Percentiles rank a stretch among this genome's conserved stretches.
Conservation (phyloP, 2,888 invertebrate species). For the Tuberolachnus salignus region DNA sequence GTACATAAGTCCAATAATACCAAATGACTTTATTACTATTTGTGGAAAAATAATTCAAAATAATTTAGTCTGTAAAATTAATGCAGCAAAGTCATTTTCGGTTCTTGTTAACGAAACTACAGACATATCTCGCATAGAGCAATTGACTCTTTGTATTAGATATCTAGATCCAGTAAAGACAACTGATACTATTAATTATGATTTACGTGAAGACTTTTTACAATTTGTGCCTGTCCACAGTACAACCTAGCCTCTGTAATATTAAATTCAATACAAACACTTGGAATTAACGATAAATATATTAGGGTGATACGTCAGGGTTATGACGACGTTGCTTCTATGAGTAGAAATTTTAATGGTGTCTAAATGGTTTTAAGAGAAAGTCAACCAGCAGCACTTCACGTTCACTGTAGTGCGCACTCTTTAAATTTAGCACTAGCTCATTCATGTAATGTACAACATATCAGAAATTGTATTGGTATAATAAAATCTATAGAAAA, state of each 20-base stretch:
- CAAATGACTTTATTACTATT: slow-evolving; percentile 10
- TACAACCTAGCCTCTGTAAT: slow-evolving; percentile 6
- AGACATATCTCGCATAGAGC: background rate
- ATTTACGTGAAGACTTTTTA: slow-evolving; percentile 9
- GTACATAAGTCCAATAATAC: no score
- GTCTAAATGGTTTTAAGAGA: background rate
- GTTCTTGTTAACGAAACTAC: background rate
- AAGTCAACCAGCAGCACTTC: background rate
- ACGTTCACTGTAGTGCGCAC: no score
- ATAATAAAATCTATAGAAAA: slow-evolving; percentile 8
- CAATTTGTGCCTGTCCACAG: slow-evolving; percentile 6
- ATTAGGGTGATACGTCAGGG: no score
- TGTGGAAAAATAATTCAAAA: slow-evolving; percentile 22
- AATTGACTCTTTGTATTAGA: slow-evolving; percentile 6
- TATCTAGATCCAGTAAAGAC: background rate
- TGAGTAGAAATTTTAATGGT: background rate
- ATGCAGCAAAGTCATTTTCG: slow-evolving; percentile 1
- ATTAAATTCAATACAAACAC: background rate
- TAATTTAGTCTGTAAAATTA: slow-evolving; percentile 6
- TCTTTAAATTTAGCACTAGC: no score
- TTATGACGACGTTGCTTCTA: no score
- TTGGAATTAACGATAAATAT: background rate
- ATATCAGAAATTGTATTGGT: background rate
- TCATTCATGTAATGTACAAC: slow-evolving; percentile 8
- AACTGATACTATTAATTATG: slow-evolving; percentile 21